Percentiles rank a stretch among this genome's conserved stretches.
Conservation (phyloP, 2,113 vertebrate species). For the Hiodon alosoides region DNA sequence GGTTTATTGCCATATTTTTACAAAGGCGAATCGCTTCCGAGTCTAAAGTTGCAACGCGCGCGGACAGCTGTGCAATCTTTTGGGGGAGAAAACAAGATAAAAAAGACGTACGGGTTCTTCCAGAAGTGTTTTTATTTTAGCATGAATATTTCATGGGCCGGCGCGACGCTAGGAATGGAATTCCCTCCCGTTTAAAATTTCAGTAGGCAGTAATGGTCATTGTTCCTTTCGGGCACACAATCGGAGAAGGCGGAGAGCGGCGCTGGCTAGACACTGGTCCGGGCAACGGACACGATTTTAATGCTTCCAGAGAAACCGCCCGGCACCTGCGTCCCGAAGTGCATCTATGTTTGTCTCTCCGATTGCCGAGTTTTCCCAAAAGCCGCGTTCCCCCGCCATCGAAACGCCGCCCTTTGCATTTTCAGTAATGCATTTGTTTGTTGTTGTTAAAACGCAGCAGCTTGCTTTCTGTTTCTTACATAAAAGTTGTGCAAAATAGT, state of each 20-base stretch:
- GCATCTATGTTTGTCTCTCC: not conserved
- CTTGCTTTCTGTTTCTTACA: not conserved
- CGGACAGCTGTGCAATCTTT: not conserved
- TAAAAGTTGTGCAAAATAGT: not conserved
- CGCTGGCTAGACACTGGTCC: slow-evolving; percentile 46
- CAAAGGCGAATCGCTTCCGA: not conserved
- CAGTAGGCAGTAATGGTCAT: slow-evolving; percentile 45
- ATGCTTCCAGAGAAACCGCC: slow-evolving; percentile 22
- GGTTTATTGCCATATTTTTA: not conserved
- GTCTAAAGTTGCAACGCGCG: slow-evolving; percentile 11
- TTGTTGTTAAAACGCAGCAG: not conserved
- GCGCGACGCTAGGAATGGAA: slow-evolving; percentile 42
- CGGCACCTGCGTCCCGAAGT: not conserved
- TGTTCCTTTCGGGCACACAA: slow-evolving; percentile 44
- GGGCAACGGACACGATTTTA: slow-evolving; percentile 57
- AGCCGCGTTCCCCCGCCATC: not conserved
- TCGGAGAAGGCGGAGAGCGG: slow-evolving; percentile 32
- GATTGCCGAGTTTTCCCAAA: not conserved
- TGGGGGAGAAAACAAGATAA: not conserved
- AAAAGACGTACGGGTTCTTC: not conserved
- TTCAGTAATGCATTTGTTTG: slow-evolving; percentile 4
- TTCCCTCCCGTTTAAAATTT: slow-evolving; percentile 54
- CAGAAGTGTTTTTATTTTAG: slow-evolving; percentile 37
- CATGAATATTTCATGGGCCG: slow-evolving; percentile 55
- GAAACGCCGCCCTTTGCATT: not conserved